Base-by-base conservation (phyloP, 2,888 invertebrate genomes). In the Liopterus haemorrhoidalis region DNA sequence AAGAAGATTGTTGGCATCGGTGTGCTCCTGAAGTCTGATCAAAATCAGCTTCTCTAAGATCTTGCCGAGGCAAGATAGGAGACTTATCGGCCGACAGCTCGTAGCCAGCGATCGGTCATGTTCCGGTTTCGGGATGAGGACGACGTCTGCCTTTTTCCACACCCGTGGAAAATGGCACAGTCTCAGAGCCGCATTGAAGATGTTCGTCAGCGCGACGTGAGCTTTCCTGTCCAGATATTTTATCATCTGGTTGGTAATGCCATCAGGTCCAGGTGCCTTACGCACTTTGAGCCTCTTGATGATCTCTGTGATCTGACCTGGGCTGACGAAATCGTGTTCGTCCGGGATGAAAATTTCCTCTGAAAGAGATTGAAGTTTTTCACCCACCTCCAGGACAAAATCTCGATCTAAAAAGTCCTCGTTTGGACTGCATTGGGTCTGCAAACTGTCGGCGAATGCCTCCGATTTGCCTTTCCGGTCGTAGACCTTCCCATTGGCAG, bases 211-310 rank as follows among this genome's bases (percentile, higher is more conserved):
- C n/a, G n/a, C n/a, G n/a, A n/a, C n/a, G n/a, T n/a, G n/a, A n/a
- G n/a, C n/a, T n/a, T n/a, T n/a, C n/a, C n/a, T n/a, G n/a, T n/a
- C n/a, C n/a, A n/a, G n/a, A n/a, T n/a, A 35, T 47, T 55, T 54
- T 5, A 50, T 16, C 1, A 51, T 16, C 3, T 28, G 43, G 19
- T 50, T 44, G 8, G 49, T 42, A 11, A 55, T 50, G 2, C 14
- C n/a, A 18, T 55, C 54, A 12, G 11, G 1, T 14, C 53, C 54
- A 2, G 54, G 53, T 14, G 52, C 46, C 48, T 55, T 56, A 5
- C 28, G 42, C 2, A 46, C 28, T 24, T 21, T 35, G 6, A 45
- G 31, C 16, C 25, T 40, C 20, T 47, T 49, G 19, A 54, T 49
- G 5, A 28, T 40, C 3, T 21, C 9, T 0, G 2, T 8, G 15